These are phyloP conservation scores for Grammomys dolichurus DNA, from an alignment of 2,113 vertebrate genomes.

Conservation along the genomic window DNA sequence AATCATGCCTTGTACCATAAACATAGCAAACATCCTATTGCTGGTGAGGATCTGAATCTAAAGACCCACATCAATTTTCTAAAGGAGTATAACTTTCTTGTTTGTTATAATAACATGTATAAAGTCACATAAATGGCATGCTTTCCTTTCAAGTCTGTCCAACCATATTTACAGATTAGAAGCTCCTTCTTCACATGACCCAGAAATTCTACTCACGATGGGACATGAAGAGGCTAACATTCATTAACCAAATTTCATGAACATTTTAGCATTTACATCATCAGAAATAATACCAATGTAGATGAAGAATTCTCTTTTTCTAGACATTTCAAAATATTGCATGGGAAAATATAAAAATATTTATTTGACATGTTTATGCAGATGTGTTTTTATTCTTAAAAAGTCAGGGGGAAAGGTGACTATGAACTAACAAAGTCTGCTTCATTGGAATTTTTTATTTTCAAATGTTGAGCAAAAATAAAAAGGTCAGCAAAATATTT, in stretches of 20 bases:
- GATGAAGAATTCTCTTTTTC: neutral
- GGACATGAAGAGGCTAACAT: neutral
- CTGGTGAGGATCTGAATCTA: neutral
- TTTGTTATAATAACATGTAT: neutral
- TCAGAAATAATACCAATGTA: neutral
- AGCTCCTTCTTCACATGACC: neutral
- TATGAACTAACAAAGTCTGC: neutral
- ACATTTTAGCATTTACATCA: neutral
- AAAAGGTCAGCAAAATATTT: neutral
- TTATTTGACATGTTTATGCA: neutral
- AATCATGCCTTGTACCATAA: neutral
- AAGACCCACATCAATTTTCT: neutral
- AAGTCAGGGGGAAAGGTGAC: neutral
- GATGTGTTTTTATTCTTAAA: neutral
- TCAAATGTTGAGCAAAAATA: neutral
- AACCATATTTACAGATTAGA: neutral
- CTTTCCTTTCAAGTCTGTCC: neutral
- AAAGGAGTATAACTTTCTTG: neutral
- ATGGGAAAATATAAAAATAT: neutral
- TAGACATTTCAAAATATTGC: neutral
- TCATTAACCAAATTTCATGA: neutral
- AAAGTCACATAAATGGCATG: neutral
- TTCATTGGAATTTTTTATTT: neutral
- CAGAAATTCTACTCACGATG: too few species aligned
- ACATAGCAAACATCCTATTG: neutral